Evolutionary conservation across 2,113 vertebrate species (phyloP), one percentile per base, ranked within the genome.

Genomic region (Ctenomys sociabilis): DNA sequence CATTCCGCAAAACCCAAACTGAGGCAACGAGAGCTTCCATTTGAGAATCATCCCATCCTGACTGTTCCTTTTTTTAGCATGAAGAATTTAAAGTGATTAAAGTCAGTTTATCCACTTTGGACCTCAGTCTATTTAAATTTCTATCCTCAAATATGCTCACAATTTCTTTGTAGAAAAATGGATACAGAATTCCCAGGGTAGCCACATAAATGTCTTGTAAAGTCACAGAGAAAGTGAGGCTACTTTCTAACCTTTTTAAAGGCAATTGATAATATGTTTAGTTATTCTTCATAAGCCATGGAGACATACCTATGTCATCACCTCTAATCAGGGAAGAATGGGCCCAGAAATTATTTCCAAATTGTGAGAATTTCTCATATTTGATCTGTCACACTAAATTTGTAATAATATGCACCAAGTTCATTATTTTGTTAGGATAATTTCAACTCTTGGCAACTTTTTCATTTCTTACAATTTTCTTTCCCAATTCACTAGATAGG

Each of bases 301-400:
- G 37, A 72, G 37, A 83, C 45, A 57, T 64, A 7, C 10, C 11
- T n/a, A 72, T 77, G 0, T 75, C 64, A n/a, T 83, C 64, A 75
- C 32, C 4, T 72, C 49, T 95, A 86, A 49, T 57, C 61, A 70
- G 54, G 12, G 5, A 35, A 32, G 10, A 6, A 49, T 0, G 73
- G 14, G 5, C 19, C 86, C 2, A 89, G 7, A 86, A 87, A 64
- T 95, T 85, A 88, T 63, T 75, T 77, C 86, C 84, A 63, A 68
- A 82, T 82, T 4, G 30, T 77, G 9, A 78, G n/a, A 90, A 70
- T 86, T 93, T 88, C 40, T 26, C 30, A 85, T 75, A 66, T 91
- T 93, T 90, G 43, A 90, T 77, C 32, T 72, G 28, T 7, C 52
- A 90, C 24, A 52, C 35, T 3, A 59, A 90, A 95, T 93, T 80